Conservation (phyloP, 2,888 invertebrate genomes). For the Yponomeuta sedellus region DNA sequence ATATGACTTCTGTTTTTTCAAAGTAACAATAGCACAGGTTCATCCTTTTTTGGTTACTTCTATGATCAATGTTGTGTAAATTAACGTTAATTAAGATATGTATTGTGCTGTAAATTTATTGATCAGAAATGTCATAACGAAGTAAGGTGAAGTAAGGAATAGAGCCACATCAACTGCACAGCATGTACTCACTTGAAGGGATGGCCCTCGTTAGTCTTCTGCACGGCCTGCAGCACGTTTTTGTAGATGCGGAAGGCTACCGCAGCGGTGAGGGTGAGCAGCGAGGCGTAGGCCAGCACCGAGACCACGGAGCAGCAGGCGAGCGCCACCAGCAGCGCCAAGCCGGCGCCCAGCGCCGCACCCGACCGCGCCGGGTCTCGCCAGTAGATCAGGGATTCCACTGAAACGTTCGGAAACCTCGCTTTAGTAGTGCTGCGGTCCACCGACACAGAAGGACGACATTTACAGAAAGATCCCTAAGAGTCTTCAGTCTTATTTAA, state of each 20-base stretch:
- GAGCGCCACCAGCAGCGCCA: constrained; percentile 93
- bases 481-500: too few species aligned
- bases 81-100: too few species aligned
- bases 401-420: constrained; percentile 68
- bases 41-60: too few species aligned
- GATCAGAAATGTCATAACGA: too few species aligned
- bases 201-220: constrained; percentile 97
- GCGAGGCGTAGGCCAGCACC: constrained; percentile 94
- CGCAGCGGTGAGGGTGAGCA: constrained; percentile 90
- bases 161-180: too few species aligned
- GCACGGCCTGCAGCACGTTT: constrained; percentile 94
- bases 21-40: too few species aligned
- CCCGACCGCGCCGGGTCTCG: constrained; percentile 96
- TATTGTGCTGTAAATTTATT: too few species aligned
- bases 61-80: too few species aligned
- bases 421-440: neutral
- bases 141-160: too few species aligned
- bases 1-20: too few species aligned
- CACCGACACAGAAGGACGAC: neutral
- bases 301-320: constrained; percentile 97
- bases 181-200: constrained; percentile 92
- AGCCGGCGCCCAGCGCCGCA: constrained; percentile 92
- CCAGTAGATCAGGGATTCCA: constrained; percentile 98
- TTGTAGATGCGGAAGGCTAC: constrained; percentile 97
- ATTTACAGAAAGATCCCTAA: too few species aligned